These are phyloP conservation scores for Tokudaia muenninki DNA, from an alignment of 2,797 vertebrate genomes.

Conservation along the genomic window DNA sequence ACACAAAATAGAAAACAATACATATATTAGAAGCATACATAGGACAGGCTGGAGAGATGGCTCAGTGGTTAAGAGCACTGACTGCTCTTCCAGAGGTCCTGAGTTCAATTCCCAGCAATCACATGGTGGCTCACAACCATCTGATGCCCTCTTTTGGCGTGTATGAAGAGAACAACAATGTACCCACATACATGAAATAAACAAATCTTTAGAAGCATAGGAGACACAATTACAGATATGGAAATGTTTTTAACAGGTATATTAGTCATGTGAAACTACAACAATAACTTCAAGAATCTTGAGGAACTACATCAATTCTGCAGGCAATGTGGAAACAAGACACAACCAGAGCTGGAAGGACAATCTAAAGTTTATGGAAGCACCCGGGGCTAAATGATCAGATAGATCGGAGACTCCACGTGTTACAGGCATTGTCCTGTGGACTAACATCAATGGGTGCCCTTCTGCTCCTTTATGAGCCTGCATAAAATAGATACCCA, in stretches of 20 bases:
- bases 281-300: not conserved
- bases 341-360: not conserved
- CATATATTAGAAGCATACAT: not conserved
- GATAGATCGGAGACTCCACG: not conserved
- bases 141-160: too few species aligned
- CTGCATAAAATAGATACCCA: not conserved
- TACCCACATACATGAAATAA: too few species aligned
- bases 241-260: not conserved
- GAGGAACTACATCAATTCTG: not conserved
- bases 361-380: not conserved
- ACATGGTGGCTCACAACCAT: too few species aligned
- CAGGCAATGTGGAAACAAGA: not conserved
- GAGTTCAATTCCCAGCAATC: too few species aligned
- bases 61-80: too few species aligned
- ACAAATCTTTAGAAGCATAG: not conserved
- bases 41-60: not conserved
- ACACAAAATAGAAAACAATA: not conserved
- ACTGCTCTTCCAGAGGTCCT: too few species aligned
- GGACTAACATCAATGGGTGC: not conserved
- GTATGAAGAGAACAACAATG: too few species aligned
- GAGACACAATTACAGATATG: not conserved
- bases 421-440: not conserved
- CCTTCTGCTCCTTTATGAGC: not conserved
- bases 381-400: not conserved
- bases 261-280: not conserved